Base-by-base conservation (phyloP, 2,888 invertebrate genomes). In the Apamea sordens region DNA sequence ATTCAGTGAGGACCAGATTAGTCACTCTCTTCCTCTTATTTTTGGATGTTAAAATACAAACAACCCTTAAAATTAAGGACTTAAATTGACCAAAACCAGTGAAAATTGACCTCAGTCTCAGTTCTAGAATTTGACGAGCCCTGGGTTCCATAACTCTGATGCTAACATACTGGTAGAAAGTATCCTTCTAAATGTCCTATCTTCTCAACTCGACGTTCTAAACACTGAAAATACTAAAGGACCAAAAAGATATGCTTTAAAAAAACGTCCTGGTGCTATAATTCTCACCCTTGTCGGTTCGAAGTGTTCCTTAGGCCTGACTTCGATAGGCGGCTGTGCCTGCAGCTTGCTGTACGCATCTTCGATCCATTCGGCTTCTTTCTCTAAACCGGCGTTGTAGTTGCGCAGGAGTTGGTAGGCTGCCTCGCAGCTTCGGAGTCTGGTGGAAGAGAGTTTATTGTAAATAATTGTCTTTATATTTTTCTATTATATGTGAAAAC, bases 361-460 rank as follows among this genome's bases (percentile, higher is more conserved):
- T 92, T 99, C 98, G 81, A 99, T 97, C 98, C 99, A 99, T 90
- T 98, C 98, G 89, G 98, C 98, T 94, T 99, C 99, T 88, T 98
- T 98, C 92, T 98, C 98, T 90, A 99, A 97, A 44, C 99, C 98
- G 80, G 98, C 98, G 92, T 98, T 98, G 95, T 99, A 99, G 95
- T 98, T 98, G 92, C 99, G 98, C 92, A 99, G 98, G 86, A 99
- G 97, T 91, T 98, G 98, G 92, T 99, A 98, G 0, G 99, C 99
- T 50, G 98, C 98, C 93, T 99, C 99, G 92, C 99, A 98, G 93
- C 99, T 98, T 87, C 98, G 98, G 83, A 99, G 97, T 94, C 99
- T 98, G 93, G 76, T 93, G 87, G 86, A 86, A 47, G 1, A 83
- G 73, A 74, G 59, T n/a, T 36, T 36, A 1, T 10, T 10, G 4